Percentiles rank a stretch among this genome's conserved stretches.
phyloP scores from a whole-genome alignment of 2,797 vertebrate species.

The Sebastes minor region DNA sequence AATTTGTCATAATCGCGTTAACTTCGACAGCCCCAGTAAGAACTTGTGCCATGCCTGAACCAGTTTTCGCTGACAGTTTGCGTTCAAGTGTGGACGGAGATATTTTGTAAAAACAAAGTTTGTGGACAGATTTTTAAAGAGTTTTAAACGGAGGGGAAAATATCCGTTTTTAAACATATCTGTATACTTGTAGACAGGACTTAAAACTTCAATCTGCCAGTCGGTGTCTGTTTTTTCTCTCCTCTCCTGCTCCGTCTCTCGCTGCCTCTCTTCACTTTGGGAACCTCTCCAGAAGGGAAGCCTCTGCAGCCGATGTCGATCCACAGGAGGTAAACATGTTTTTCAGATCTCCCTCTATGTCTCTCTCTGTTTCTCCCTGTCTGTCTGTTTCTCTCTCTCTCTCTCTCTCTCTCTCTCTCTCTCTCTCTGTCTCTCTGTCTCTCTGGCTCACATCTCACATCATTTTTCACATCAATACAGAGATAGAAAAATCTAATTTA shows the following conservation, averaged over 20 bases:
- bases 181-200: too few relatives aligned
- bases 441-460: constrained; percentile 35
- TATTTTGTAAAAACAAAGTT: too few relatives aligned
- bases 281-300: constrained; percentile 86
- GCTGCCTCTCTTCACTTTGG: constrained; percentile 30
- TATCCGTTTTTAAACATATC: too few relatives aligned
- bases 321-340: constrained; percentile 89
- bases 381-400: background rate
- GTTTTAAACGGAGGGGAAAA: too few relatives aligned
- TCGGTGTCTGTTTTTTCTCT: background rate
- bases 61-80: background rate
- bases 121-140: too few relatives aligned
- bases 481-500: constrained; percentile 55
- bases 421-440: background rate
- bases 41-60: background rate
- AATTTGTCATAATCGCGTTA: fast-evolving
- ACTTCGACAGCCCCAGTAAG: background rate
- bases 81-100: too few relatives aligned
- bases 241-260: background rate
- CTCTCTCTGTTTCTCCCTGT: background rate
- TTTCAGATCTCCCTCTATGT: constrained; percentile 69
- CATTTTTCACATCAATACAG: constrained; percentile 43
- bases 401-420: background rate
- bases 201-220: background rate
- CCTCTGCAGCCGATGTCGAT: constrained; percentile 82